Evolutionary conservation across 1,140 invertebrate genomes (phyloP).

Genomic region (Drosophila subobscura): DNA sequence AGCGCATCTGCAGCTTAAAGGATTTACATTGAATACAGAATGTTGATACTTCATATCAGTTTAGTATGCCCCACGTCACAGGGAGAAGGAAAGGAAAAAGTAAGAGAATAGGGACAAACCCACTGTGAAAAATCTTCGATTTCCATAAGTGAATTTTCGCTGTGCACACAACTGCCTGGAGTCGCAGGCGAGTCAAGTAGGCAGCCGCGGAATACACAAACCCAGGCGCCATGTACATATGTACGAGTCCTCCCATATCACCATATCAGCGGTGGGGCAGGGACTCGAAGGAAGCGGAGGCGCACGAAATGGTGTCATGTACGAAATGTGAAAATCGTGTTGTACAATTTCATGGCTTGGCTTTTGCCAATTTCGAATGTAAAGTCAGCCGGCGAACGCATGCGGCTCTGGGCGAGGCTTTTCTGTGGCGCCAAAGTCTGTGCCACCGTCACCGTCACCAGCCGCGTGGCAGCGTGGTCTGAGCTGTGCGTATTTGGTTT

Average conservation of each 20-base stretch:
- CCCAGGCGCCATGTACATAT: slow-evolving; percentile 23
- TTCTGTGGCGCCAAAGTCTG: slow-evolving; percentile 28
- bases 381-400: slow-evolving; percentile 49
- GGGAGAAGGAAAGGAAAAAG: slow-evolving; percentile 10
- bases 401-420: slow-evolving; percentile 21
- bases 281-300: too few species aligned
- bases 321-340: slow-evolving; percentile 79
- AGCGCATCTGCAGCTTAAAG: slow-evolving; percentile 77
- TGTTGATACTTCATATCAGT: slow-evolving; percentile 80
- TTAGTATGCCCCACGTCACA: slow-evolving; percentile 59
- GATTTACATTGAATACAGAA: slow-evolving; percentile 79
- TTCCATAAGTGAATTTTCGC: slow-evolving; percentile 76
- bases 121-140: slow-evolving; percentile 64
- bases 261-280: too few species aligned
- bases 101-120: slow-evolving; percentile 16
- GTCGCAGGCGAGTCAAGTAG: slow-evolving; percentile 41
- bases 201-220: neutral
- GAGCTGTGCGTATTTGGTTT: slow-evolving; percentile 74
- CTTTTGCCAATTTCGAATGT: slow-evolving; percentile 77
- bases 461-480: neutral
- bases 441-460: slow-evolving; percentile 8
- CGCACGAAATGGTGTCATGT: slow-evolving; percentile 72
- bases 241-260: slow-evolving; percentile 25
- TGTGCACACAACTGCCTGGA: slow-evolving; percentile 22
- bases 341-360: slow-evolving; percentile 81